Base-by-base conservation (phyloP, 2,113 vertebrate genomes). In the Pangasianodon hypophthalmus region DNA sequence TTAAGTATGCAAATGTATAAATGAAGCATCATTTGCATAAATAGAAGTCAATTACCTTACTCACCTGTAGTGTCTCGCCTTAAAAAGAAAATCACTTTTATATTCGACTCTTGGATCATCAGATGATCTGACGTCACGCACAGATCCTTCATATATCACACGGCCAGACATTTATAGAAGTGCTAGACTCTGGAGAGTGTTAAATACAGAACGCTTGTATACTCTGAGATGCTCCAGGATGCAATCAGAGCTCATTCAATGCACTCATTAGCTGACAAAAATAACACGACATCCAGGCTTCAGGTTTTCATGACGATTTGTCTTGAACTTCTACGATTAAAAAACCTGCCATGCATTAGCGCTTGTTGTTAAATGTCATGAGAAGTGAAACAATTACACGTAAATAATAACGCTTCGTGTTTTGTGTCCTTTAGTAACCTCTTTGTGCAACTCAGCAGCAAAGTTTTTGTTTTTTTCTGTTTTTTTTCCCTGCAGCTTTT, bases 371-470 rank as follows among this genome's bases (percentile, higher is more conserved):
- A 10, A 46, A 9, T 1, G 26, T 48, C n/a, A 46, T 50, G 46
- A 50, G 26, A 50, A n/a, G 26, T 0, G 26, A 50, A 48, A 77
- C 1, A 4, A 11, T 46, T 46, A 77, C 19, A 77, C 44, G 1
- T 21, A 10, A 48, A 46, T 5, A 10, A 75, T 10, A 1, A 44
- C 18, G 6, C 19, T 79, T 54, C 19, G 50, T 82, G 13, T 82
- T 21, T 41, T 21, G 14, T 83, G 52, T 58, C 56, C 82, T 84
- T 84, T 62, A 84, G 19, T 84, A 60, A 84, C 82, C 82, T 81
- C 50, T 32, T 41, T 32, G 13, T 81, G 48, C 50, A 32, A 81
- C 77, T 52, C 48, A n/a, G 77, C 48, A 81, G 79, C 50, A 79
- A 46, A 29, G 44, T 73, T 3, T 41, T 5, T 73, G 14, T 71